Evolutionary conservation across 2,113 vertebrate genomes (phyloP), one percentile per base, ranked within the genome.

Genomic region (Macroglossus sobrinus): DNA sequence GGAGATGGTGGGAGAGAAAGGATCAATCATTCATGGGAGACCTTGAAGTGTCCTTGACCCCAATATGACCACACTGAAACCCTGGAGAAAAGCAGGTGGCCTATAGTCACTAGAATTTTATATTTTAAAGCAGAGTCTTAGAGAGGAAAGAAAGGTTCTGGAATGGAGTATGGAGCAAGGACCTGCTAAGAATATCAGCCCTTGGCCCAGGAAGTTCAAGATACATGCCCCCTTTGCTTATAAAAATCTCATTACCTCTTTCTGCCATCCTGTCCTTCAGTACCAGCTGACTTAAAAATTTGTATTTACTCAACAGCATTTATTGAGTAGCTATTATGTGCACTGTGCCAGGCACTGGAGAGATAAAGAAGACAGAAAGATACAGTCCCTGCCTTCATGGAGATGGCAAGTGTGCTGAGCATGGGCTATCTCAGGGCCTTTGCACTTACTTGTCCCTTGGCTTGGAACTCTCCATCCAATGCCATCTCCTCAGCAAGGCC

Each of bases 201-300:
- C 8, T 33, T 5, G 2, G 28, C 12, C 61, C 47, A 33, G 88
- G 76, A 79, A 71, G 30, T 21, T 33, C 0, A 18, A 89, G 47
- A 55, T 0, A 1, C 7, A 30, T 0, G 15, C 2, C 22, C 33
- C n/a, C 28, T 9, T 0, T 9, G 22, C 19, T 2, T 24, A 1
- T 2, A 30, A 33, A 75, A 76, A 7, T 18, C 55, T 6, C 4
- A n/a, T 26, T 16, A 50, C 24, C 3, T 2, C 1, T 3, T 22
- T 92, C 2, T 1, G 1, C 16, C 5, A 5, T 13, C 61, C 0
- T 4, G 10, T 4, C 38, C 50, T 22, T 35, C 16, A 7, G 35
- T 14, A 43, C 45, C 9, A 24, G 30, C 33, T 5, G 66, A 43
- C 61, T 13, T 59, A 35, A 71, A 59, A 59, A 30, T 61, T 26